Conservation (phyloP, 2,113 vertebrate genomes). For the Pygoscelis antarcticus region DNA sequence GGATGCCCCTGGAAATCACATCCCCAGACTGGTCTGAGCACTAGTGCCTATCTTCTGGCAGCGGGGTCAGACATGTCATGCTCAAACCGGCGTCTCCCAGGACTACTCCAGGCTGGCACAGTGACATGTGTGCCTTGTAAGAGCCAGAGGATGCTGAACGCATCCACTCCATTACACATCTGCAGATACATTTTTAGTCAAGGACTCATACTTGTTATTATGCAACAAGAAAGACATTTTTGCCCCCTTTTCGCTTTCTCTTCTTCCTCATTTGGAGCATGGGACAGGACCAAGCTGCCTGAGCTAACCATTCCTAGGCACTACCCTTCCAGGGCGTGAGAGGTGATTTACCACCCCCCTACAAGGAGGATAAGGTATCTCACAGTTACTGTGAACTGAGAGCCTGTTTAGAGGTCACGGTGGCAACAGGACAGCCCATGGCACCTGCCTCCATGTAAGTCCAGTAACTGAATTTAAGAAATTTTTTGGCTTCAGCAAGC, state of each 20-base stretch:
- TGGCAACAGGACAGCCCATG: not conserved
- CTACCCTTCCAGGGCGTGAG: not conserved
- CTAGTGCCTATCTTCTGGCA: not conserved
- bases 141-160: not conserved
- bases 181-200: not conserved
- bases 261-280: not conserved
- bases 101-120: not conserved
- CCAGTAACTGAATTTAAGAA: not conserved
- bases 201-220: not conserved
- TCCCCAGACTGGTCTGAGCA: not conserved
- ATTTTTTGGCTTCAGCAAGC: not conserved
- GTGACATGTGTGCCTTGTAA: not conserved
- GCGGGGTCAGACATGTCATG: not conserved
- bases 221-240: not conserved
- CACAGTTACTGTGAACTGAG: not conserved
- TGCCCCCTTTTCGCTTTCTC: not conserved
- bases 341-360: not conserved
- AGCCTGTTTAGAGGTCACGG: not conserved
- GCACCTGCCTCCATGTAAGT: not conserved
- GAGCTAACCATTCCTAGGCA: not conserved
- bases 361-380: not conserved
- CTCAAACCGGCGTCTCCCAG: not conserved
- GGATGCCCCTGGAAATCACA: not conserved
- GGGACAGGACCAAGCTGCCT: not conserved
- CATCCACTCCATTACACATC: no score